Evolutionary conservation across 1,140 invertebrate species (phyloP).

Genomic region (Dendrolimus kikuchii): DNA sequence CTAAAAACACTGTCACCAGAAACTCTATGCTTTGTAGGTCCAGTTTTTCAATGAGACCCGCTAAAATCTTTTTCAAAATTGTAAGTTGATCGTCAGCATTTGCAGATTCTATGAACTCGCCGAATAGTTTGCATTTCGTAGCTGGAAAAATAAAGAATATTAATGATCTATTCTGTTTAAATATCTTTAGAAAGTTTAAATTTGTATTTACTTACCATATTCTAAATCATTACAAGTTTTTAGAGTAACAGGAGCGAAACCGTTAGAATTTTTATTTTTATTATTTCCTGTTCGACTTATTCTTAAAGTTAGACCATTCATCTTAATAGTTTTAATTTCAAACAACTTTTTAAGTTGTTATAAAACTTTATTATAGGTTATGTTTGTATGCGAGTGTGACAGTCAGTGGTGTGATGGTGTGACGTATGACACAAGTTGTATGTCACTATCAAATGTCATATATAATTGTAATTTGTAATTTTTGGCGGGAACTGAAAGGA

Average conservation of each 20-base stretch:
- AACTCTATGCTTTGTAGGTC: slow-evolving; percentile 25
- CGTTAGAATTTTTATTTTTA: slow-evolving; percentile 28
- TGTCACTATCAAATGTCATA: too few species aligned
- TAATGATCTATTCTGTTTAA: not conserved
- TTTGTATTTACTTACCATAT: slow-evolving; percentile 15
- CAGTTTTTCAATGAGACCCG: slow-evolving; percentile 7
- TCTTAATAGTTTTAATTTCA: slow-evolving; percentile 13
- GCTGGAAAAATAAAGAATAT: slow-evolving; percentile 16
- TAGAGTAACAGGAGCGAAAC: slow-evolving; percentile 26
- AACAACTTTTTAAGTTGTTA: not conserved
- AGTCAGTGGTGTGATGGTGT: too few species aligned
- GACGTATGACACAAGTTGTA: too few species aligned
- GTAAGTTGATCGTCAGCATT: slow-evolving; percentile 34
- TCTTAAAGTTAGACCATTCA: slow-evolving; percentile 42
- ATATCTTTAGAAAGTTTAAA: not conserved
- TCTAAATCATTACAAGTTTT: slow-evolving; percentile 12
- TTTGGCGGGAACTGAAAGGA: too few species aligned
- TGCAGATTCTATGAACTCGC: slow-evolving; percentile 22
- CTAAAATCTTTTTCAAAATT: slow-evolving; percentile 27
- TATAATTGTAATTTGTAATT: too few species aligned
- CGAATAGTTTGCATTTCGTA: slow-evolving; percentile 13
- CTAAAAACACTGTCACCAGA: slow-evolving; percentile 33
- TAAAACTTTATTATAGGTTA: too few species aligned
- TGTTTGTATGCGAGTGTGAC: too few species aligned
- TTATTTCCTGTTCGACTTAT: slow-evolving; percentile 31